Evolutionary conservation across 2,888 invertebrate genomes (phyloP).

Genomic region (Nomada lathburiana): DNA sequence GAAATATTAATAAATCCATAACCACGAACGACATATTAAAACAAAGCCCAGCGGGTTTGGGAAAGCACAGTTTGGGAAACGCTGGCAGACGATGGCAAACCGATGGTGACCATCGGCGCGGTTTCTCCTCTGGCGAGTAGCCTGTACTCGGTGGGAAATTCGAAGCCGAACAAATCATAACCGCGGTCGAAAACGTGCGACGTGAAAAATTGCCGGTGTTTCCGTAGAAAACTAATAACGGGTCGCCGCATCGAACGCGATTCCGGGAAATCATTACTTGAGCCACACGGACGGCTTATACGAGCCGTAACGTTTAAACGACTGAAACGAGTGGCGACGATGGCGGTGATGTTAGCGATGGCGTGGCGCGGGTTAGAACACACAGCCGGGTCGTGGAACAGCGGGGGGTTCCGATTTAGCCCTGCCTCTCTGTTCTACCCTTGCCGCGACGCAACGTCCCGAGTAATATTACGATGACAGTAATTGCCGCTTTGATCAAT

Average conservation of each 20-base stretch:
- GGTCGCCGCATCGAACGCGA: slow-evolving; percentile 74
- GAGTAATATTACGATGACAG: slow-evolving; percentile 83
- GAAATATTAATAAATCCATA: too few relatives aligned
- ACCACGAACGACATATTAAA: not conserved
- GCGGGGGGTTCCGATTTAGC: slow-evolving; percentile 49
- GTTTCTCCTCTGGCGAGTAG: not conserved
- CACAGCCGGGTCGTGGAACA: not conserved
- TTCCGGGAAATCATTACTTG: slow-evolving; percentile 78
- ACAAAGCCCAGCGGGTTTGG: too few relatives aligned
- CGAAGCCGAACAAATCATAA: slow-evolving; percentile 66
- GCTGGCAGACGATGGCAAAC: not conserved
- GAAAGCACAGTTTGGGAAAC: slow-evolving; percentile 1
- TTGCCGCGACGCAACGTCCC: slow-evolving; percentile 78
- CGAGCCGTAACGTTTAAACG: slow-evolving; percentile 65
- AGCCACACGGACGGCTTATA: slow-evolving; percentile 57
- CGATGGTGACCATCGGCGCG: slow-evolving; percentile 17
- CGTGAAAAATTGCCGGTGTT: slow-evolving; percentile 71
- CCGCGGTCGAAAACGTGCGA: slow-evolving; percentile 61
- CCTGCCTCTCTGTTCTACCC: slow-evolving; percentile 60
- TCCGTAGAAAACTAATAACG: slow-evolving; percentile 77
- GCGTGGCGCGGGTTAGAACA: not conserved
- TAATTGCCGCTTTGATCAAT: slow-evolving; percentile 83
- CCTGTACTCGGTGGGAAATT: slow-evolving; percentile 37
- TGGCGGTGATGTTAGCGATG: slow-evolving; percentile 9
- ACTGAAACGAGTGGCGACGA: slow-evolving; percentile 44